These are phyloP conservation scores for Aegotheles bennettii DNA, from an alignment of 2,113 vertebrate genomes.

Conservation along the genomic window DNA sequence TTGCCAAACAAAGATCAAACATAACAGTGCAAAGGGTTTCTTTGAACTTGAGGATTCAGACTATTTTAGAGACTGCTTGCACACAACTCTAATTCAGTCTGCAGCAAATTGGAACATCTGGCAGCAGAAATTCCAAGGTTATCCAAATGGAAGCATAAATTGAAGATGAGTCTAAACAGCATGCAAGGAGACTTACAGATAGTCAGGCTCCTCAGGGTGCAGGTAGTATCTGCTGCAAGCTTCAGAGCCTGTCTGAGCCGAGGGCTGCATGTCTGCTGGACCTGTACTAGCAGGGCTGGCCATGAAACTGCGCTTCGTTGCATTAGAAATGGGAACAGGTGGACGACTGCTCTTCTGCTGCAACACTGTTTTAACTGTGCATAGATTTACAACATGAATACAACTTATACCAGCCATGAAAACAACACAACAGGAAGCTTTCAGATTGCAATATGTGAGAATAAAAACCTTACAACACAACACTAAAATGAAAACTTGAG, in stretches of 20 bases:
- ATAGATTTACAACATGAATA: neutral
- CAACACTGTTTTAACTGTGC: constrained; percentile 78
- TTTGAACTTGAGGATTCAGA: neutral
- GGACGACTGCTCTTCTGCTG: constrained; percentile 83
- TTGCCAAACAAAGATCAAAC: neutral
- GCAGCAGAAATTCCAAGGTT: neutral
- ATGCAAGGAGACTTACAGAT: constrained; percentile 76
- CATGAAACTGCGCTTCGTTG: constrained; percentile 87
- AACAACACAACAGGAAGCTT: neutral
- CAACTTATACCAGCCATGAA: neutral
- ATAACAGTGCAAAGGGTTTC: neutral
- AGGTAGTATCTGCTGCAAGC: constrained; percentile 83
- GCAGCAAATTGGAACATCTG: rapidly evolving
- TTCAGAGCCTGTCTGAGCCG: constrained; percentile 57
- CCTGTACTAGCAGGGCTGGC: constrained; percentile 52
- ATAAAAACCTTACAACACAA: neutral
- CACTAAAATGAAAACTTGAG: neutral
- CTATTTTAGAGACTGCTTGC: neutral
- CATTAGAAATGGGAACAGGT: constrained; percentile 82
- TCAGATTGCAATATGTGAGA: rapidly evolving
- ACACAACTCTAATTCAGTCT: neutral
- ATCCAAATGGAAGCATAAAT: rapidly evolving
- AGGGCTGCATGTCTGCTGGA: constrained; percentile 68
- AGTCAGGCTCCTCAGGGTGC: constrained; percentile 83
- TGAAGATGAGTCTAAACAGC: neutral